Evolutionary conservation across 2,797 vertebrate species (phyloP).

Genomic region (Sebastes vulpes): DNA sequence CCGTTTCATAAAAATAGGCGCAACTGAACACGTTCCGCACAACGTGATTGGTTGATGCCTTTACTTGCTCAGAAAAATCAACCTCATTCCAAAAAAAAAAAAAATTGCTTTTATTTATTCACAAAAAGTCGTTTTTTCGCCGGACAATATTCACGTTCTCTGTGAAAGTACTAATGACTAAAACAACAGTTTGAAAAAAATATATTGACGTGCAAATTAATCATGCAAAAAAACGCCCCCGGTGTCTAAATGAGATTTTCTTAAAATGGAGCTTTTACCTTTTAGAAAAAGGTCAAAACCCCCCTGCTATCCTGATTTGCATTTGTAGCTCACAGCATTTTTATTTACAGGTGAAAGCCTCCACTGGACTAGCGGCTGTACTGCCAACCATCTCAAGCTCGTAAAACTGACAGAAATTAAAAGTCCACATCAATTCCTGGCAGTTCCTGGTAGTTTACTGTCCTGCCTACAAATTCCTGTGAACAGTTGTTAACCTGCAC

Average conservation of each 20-base stretch:
- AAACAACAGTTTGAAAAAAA: too few species aligned
- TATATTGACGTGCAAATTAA: too few species aligned
- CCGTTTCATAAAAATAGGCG: too few species aligned
- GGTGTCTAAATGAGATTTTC: not conserved
- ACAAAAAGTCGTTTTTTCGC: too few species aligned
- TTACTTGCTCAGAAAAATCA: too few species aligned
- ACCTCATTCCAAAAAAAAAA: too few species aligned
- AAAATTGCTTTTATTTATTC: too few species aligned
- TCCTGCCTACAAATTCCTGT: not conserved
- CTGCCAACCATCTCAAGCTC: not conserved
- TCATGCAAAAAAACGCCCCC: too few species aligned
- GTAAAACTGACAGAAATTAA: not conserved
- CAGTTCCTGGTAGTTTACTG: not conserved
- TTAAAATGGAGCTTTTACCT: not conserved
- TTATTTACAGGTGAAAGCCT: not conserved
- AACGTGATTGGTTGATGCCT: too few species aligned
- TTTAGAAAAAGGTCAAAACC: not conserved
- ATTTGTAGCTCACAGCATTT: not conserved
- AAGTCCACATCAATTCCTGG: not conserved
- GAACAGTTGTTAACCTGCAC: not conserved
- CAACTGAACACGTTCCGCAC: too few species aligned
- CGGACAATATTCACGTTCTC: too few species aligned
- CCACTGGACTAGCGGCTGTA: not conserved
- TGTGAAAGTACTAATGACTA: too few species aligned
- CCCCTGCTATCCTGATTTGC: not conserved